Conservation (phyloP, 1,140 invertebrate species). For the Drosophila seguyi region DNA sequence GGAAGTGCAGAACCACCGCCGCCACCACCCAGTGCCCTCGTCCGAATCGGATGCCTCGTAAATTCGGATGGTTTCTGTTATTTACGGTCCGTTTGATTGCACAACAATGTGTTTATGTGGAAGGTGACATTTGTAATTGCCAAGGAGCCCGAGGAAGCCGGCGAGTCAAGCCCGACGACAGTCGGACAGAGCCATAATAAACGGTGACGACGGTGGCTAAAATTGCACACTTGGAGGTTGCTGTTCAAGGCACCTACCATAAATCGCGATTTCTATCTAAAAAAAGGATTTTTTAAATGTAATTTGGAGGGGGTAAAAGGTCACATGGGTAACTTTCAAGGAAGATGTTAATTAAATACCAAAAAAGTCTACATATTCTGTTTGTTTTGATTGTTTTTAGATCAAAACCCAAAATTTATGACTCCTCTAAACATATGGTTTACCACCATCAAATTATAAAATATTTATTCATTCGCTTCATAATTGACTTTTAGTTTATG, state of each 20-base stretch:
- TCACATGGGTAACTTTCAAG: neutral
- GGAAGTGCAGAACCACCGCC: conserved; percentile 47
- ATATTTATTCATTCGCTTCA: neutral
- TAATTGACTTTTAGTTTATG: neutral
- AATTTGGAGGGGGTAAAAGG: neutral
- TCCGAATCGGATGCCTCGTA: conserved; percentile 38
- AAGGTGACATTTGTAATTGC: conserved; percentile 68
- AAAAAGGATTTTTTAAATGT: conserved; percentile 2
- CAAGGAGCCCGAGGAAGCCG: conserved; percentile 15
- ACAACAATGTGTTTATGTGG: conserved; percentile 67
- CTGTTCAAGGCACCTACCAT: conserved; percentile 25
- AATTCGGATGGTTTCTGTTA: conserved; percentile 52
- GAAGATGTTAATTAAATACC: neutral
- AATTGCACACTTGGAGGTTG: neutral
- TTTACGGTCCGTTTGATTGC: conserved; percentile 73
- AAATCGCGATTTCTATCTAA: conserved; percentile 50
- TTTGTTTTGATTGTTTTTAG: neutral
- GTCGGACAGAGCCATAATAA: conserved; percentile 19
- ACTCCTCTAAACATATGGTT: neutral
- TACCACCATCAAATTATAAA: neutral
- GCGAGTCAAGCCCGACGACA: conserved; percentile 38
- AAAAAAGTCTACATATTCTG: too few species aligned
- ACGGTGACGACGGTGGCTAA: neutral
- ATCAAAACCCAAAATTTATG: neutral
- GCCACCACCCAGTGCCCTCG: conserved; percentile 1